Conservation (phyloP, 2,888 invertebrate species). For the Drosophila multiciliata region DNA sequence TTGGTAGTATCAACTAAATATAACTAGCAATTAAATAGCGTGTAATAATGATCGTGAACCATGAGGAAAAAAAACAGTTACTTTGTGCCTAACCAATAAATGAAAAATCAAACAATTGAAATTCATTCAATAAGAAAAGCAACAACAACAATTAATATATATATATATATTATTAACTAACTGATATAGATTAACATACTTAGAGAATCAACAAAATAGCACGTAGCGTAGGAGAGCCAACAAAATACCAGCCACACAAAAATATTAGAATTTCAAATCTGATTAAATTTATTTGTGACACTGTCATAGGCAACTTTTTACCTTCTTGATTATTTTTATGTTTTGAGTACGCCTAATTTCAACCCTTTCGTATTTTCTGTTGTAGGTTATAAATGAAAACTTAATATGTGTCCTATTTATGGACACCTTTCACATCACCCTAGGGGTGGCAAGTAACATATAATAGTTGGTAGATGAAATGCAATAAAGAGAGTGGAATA, state of each 20-base stretch:
- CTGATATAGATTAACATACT: conserved; percentile 55
- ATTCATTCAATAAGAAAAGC: conserved; percentile 60
- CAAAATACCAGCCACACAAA: conserved; percentile 47
- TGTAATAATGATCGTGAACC: conserved; percentile 52
- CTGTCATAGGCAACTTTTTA: background rate
- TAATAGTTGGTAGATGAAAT: conserved; percentile 6
- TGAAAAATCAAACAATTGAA: conserved; percentile 47
- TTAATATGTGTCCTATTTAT: background rate
- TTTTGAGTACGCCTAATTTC: too few relatives aligned
- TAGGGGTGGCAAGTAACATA: conserved; percentile 3
- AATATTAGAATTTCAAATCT: conserved; percentile 6
- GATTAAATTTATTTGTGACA: background rate
- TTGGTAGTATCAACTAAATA: conserved; percentile 63
- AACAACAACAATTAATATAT: conserved; percentile 61
- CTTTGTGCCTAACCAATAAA: conserved; percentile 84
- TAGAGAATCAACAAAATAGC: conserved; percentile 57
- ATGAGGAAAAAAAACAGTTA: conserved; percentile 60
- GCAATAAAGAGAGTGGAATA: conserved; percentile 1
- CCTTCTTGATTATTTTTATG: background rate
- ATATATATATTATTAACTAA: conserved; percentile 45
- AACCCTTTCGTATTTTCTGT: background rate
- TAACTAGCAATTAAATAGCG: conserved; percentile 69
- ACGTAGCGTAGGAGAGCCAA: conserved; percentile 51
- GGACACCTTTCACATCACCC: background rate
- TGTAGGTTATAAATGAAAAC: background rate